These are phyloP conservation scores for Omphaloscelis lunosa DNA, from an alignment of 2,888 invertebrate genomes.

Conservation along the genomic window DNA sequence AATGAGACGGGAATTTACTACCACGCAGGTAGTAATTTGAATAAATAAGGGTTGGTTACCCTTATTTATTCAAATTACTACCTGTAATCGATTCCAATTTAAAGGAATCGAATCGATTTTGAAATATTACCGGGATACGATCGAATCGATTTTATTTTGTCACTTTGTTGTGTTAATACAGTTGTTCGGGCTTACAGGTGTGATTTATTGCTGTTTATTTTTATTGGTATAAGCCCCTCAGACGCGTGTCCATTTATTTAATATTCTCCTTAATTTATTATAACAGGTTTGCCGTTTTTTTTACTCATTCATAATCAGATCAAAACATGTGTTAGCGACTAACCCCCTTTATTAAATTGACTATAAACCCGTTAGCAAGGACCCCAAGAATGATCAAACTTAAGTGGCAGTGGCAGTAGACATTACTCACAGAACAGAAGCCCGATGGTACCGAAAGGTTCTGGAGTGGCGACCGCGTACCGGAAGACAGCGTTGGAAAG, in stretches of 20 bases:
- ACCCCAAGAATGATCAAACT: background rate
- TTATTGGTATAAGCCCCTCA: conserved; percentile 11
- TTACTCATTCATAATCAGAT: background rate
- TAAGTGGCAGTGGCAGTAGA: no score
- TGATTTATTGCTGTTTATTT: conserved; percentile 39
- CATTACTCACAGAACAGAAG: background rate
- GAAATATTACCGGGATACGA: conserved; percentile 56
- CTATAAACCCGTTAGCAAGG: background rate
- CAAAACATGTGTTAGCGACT: background rate
- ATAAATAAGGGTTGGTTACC: no score
- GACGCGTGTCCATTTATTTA: background rate
- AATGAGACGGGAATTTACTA: conserved; percentile 77
- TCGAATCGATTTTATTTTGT: conserved; percentile 62
- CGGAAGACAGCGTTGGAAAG: no score
- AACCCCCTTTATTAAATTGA: background rate
- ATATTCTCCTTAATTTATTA: background rate
- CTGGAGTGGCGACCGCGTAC: no score
- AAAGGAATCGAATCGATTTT: conserved; percentile 68
- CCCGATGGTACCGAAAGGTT: background rate
- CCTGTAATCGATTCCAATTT: conserved; percentile 71
- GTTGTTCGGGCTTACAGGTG: conserved; percentile 42
- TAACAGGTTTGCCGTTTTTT: background rate
- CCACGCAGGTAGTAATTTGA: no score
- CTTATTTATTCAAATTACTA: conserved; percentile 80
- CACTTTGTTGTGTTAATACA: conserved; percentile 60